Conservation (phyloP, 2,113 vertebrate genomes). For the Gobiocypris rarus region DNA sequence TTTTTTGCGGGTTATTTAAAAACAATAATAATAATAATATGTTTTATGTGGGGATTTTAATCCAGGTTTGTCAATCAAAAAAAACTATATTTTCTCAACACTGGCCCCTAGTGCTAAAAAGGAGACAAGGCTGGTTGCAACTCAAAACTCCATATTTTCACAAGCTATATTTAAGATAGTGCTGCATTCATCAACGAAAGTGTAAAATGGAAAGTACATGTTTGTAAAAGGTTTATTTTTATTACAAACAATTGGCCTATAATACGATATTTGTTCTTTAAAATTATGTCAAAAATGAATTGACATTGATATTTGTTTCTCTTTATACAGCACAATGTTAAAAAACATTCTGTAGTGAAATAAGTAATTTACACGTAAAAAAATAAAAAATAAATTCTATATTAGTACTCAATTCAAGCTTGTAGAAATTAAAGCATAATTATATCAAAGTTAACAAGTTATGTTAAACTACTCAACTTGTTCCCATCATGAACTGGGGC, state of each 20-base stretch:
- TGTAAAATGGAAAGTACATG: background rate
- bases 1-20: background rate
- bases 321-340: background rate
- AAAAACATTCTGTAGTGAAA: no score
- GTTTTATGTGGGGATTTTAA: background rate
- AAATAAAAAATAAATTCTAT: no score
- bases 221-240: background rate
- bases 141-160: background rate
- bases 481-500: no score
- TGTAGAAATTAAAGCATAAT: no score
- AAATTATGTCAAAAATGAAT: background rate
- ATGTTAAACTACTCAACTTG: no score
- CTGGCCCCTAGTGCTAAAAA: slow-evolving; percentile 5
- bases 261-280: background rate
- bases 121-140: background rate
- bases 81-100: slow-evolving; percentile 15
- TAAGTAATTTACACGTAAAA: no score
- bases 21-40: background rate
- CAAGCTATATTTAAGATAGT: background rate
- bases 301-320: background rate
- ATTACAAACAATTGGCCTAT: background rate
- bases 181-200: background rate
- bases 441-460: no score
- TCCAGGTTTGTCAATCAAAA: background rate
- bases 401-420: no score